phyloP scores from a whole-genome alignment of 2,888 invertebrate genomes.

The Aphodius granarius region DNA sequence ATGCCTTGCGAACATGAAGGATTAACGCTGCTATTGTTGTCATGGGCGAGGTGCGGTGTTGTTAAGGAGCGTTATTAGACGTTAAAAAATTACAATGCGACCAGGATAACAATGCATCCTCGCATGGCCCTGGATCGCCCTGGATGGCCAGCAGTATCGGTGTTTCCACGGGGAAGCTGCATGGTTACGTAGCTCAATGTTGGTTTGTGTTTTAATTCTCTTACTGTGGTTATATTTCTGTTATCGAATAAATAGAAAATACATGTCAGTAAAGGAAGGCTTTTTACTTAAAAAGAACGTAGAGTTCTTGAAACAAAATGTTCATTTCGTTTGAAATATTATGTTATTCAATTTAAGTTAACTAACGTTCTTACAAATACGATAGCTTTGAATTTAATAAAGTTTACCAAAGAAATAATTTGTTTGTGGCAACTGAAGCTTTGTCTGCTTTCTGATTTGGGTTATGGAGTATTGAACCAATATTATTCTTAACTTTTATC shows the following conservation, averaged over 20 bases:
- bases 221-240: background rate
- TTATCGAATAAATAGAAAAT: background rate
- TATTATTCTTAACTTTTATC: no score
- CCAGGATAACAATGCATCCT: slow-evolving; percentile 7
- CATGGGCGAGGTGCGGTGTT: slow-evolving; percentile 27
- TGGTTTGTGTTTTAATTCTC: background rate
- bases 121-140: background rate
- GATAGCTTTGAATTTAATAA: no score
- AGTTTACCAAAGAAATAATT: no score
- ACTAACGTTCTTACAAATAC: no score
- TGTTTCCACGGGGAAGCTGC: background rate
- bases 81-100: slow-evolving; percentile 46
- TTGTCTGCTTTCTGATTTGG: no score
- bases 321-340: no score
- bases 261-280: no score
- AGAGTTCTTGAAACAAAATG: no score
- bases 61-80: slow-evolving; percentile 46
- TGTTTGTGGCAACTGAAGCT: no score
- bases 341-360: no score
- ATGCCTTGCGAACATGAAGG: slow-evolving; percentile 16
- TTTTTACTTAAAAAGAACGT: no score
- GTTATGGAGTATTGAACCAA: no score
- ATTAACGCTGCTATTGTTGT: slow-evolving; percentile 24
- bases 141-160: background rate
- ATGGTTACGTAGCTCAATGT: background rate